Percentiles rank a stretch among this genome's conserved stretches.
These are phyloP conservation scores for Crypturellus undulatus DNA, from an alignment of 2,113 vertebrate genomes.

Conservation along the genomic window DNA sequence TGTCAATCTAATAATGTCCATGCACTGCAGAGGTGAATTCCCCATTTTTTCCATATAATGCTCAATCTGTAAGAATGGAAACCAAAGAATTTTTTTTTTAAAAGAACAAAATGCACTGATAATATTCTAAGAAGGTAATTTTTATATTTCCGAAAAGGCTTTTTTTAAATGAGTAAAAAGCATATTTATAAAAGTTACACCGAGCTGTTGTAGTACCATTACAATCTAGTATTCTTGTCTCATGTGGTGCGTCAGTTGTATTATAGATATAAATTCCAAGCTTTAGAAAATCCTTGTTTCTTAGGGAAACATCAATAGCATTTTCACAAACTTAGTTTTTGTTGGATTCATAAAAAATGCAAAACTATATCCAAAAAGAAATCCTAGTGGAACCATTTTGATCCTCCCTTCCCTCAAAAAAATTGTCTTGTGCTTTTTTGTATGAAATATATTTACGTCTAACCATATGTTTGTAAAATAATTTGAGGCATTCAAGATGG, in stretches of 20 bases:
- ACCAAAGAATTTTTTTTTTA: neutral
- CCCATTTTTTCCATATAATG: neutral
- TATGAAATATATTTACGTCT: neutral
- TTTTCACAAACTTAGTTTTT: constrained; percentile 1
- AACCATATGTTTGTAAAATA: neutral
- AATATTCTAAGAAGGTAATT: neutral
- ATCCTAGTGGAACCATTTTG: neutral
- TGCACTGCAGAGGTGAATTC: neutral
- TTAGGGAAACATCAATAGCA: neutral
- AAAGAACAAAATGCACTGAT: neutral
- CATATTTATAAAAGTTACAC: neutral
- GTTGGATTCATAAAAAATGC: neutral
- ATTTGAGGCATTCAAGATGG: neutral
- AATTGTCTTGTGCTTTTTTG: neutral
- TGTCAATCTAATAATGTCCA: neutral
- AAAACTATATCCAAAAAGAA: neutral
- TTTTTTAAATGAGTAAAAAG: neutral
- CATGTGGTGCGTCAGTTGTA: neutral
- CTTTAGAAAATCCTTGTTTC: neutral
- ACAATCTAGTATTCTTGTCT: neutral
- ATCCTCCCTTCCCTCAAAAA: neutral
- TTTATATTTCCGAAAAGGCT: neutral
- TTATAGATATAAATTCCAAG: neutral
- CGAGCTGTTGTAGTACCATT: neutral
- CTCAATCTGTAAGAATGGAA: neutral